These are phyloP conservation scores for Neolamprologus sp. DNA, from an alignment of 2,113 vertebrate genomes.

Conservation along the genomic window DNA sequence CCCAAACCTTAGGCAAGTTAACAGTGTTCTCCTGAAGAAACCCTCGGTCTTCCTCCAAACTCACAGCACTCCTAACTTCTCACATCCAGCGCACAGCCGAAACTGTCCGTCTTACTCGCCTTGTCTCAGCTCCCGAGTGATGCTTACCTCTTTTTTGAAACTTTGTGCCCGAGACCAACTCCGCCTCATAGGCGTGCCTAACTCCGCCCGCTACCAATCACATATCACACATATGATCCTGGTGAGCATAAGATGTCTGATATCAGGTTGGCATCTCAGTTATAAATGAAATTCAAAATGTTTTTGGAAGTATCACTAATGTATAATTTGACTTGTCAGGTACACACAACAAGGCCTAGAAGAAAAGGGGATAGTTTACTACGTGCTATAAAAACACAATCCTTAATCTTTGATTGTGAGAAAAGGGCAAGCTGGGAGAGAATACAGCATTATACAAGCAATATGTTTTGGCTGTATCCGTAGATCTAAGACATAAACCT, in stretches of 20 bases:
- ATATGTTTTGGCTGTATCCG: rapidly evolving
- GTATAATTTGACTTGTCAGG: rapidly evolving
- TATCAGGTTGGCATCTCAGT: neutral
- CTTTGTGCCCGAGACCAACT: neutral
- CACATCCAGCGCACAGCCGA: neutral
- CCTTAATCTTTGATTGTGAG: neutral
- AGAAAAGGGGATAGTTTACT: neutral
- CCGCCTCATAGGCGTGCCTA: neutral
- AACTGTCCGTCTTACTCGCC: neutral
- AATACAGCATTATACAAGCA: neutral
- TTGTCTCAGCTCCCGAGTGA: rapidly evolving
- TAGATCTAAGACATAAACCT: neutral
- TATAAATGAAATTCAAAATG: neutral
- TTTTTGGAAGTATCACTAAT: neutral
- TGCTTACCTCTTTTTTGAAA: neutral
- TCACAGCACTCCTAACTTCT: neutral
- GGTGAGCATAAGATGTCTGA: neutral
- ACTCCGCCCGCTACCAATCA: rapidly evolving
- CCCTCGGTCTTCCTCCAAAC: neutral
- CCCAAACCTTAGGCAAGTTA: rapidly evolving
- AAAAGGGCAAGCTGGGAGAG: rapidly evolving
- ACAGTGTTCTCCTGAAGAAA: neutral
- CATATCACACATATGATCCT: neutral
- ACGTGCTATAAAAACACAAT: rapidly evolving
- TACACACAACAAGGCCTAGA: neutral